A percentile compares a stretch with the other conserved stretches of the same genome.
phyloP scores from a whole-genome alignment of 2,888 invertebrate species.

The Oscheius sp. region DNA sequence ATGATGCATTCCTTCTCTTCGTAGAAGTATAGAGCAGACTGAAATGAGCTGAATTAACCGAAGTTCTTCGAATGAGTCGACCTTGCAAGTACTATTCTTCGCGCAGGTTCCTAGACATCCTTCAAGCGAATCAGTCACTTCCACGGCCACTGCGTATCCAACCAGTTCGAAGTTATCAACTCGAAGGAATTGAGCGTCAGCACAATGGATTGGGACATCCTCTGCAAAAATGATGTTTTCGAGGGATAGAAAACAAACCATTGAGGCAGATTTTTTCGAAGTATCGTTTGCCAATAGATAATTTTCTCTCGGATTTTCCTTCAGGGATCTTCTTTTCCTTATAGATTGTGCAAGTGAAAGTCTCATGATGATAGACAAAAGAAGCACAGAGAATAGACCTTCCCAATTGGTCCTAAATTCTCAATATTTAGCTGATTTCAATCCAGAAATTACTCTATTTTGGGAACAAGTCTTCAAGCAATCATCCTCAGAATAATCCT shows the following conservation, averaged over 20 bases:
- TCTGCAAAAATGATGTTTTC: constrained; percentile 40
- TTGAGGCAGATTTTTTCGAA: constrained; percentile 68
- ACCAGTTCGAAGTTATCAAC: constrained; percentile 66
- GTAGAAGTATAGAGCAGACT: constrained; percentile 70
- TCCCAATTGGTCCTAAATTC: constrained; percentile 49
- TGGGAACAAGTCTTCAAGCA: constrained; percentile 56
- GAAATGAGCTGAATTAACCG: background rate
- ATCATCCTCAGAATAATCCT: constrained; percentile 61
- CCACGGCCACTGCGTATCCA: constrained; percentile 61
- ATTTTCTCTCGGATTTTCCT: constrained; percentile 43
- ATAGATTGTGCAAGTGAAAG: constrained; percentile 58
- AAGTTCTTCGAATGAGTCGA: constrained; percentile 1
- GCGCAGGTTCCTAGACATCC: constrained; percentile 66
- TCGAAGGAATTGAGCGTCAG: constrained; percentile 60
- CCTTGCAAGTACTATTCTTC: constrained; percentile 62
- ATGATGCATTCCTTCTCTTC: constrained; percentile 70
- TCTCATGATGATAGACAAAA: constrained; percentile 60
- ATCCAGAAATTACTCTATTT: constrained; percentile 44
- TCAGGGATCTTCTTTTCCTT: constrained; percentile 52
- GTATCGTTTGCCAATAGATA: constrained; percentile 52
- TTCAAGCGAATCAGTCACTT: constrained; percentile 57
- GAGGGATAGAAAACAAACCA: constrained; percentile 37
- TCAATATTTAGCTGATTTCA: background rate
- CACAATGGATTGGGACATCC: constrained; percentile 53
- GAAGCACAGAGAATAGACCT: constrained; percentile 55